Evolutionary conservation across 2,113 vertebrate species (phyloP), one percentile per base, ranked within the genome.

Genomic region (Ancistrus triradiatus): DNA sequence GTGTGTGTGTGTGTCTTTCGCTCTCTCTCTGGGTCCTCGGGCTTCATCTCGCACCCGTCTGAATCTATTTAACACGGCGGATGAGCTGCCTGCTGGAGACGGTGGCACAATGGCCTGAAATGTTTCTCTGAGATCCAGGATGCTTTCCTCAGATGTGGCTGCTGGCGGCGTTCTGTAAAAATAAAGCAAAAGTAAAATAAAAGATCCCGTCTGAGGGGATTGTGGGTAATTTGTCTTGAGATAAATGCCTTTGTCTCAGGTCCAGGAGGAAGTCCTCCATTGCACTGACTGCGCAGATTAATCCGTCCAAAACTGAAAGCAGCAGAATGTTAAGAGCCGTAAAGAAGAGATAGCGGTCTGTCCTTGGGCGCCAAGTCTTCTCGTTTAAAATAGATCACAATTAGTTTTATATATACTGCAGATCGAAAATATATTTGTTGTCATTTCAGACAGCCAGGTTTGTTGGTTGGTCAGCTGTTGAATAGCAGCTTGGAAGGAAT

Each of bases 41-140:
- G 50, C 15, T 4, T 42, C 37, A 42, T 63, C 47, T 27, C 35
- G 18, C 33, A 38, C 44, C 22, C 22, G 15, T 51, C 60, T 40
- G 47, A 51, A 40, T 40, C 35, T 42, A n/a, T 63, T 52, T 52
- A 63, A 53, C 25, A 46, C 38, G 56, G 15, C 3, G 15, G 56
- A 44, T 59, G 24, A 59, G 60, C 61, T 10, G 37, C 11, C 37
- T 52, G 22, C 24, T 37, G 48, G 48, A 11, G 17, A 22, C 8
- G 7, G 19, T 21, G 52, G 38, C 14, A 3, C 33, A 38, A 44
- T 13, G 27, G 17, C 17, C 14, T 53, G 11, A 7, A 15, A n/a
- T 15, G 1, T 35, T 53, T 3, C 14, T 28, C 25, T 7, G 15
- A n/a, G n/a, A n/a, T n/a, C 24, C 7, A 9, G 28, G 50, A 28